Base-by-base conservation (phyloP, 2,113 vertebrate species). In the Callipepla californica region DNA sequence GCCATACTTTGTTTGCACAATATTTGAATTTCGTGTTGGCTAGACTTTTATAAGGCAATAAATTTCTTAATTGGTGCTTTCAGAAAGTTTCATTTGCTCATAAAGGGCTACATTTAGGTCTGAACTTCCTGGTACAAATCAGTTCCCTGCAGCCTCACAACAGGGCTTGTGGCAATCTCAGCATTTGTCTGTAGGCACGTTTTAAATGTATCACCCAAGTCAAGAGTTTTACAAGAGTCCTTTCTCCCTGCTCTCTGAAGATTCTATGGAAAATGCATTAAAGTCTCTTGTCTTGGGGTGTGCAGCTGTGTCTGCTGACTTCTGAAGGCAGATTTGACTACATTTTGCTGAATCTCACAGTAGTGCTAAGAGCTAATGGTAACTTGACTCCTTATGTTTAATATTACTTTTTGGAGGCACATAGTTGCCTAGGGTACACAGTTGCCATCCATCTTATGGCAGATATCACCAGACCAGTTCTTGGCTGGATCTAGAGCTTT, bases 191-290 rank as follows among this genome's bases (percentile, higher is more conserved):
- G 53, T 42, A 92, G 28, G 51, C 34, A 80, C 13, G 18, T 74
- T 80, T 85, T 59, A 82, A 77, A 80, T 1, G 2, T 23, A 55
- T 59, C 75, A 70, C 63, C 59, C 25, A 55, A 87, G 50, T 50
- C 9, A n/a, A 67, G 14, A 32, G n/a, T 63, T 94, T 89, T 87
- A 87, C 85, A 93, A 89, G 19, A 87, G 21, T 8, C 59, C 59
- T 45, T 87, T 82, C 79, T 87, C 53, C 34, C 50, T 61, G 22
- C 40, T 89, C 36, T 85, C 34, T 47, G 15, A 47, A 7, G 12
- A 67, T 13, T 26, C 81, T 74, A 8, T 80, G 79, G 82, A 92
- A 95, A 94, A 94, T 42, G 23, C 79, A 91, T 96, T 94, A 93
- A 74, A 53, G 7, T 13, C 36, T 80, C 58, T 40, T 67, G 42